phyloP scores from a whole-genome alignment of 2,888 invertebrate species.

The Hypsopygia costalis region DNA sequence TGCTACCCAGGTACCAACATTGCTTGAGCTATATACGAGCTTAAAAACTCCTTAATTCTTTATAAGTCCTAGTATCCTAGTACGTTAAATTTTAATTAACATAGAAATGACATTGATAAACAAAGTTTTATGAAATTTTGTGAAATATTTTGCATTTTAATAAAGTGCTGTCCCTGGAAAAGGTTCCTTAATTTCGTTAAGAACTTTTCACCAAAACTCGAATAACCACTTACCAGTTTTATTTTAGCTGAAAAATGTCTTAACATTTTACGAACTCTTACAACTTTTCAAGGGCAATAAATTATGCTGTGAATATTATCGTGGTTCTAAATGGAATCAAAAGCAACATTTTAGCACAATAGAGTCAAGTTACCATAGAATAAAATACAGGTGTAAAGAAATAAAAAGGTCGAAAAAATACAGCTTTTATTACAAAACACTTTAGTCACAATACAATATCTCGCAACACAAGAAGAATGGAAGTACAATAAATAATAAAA shows the following conservation, averaged over 20 bases:
- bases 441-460: constrained; percentile 7
- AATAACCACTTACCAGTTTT: constrained; percentile 1
- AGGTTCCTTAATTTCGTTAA: constrained; percentile 8
- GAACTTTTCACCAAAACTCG: constrained; percentile 4
- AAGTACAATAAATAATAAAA: constrained; percentile 34
- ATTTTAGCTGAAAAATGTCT: constrained; percentile 4
- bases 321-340: too few species aligned
- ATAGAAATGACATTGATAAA: too few species aligned
- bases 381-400: background rate
- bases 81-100: constrained; percentile 28
- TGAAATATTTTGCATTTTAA: constrained; percentile 8
- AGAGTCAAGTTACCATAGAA: too few species aligned
- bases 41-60: constrained; percentile 31
- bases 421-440: background rate
- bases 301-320: background rate
- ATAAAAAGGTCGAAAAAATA: background rate
- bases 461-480: constrained; percentile 19
- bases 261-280: background rate
- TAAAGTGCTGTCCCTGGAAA: constrained; percentile 5
- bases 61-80: constrained; percentile 42
- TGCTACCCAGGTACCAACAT: too few species aligned
- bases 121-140: background rate
- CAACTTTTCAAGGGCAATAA: constrained; percentile 4
- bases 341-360: too few species aligned
- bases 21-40: constrained; percentile 37